Conservation (phyloP, 2,888 invertebrate species). For the Andrena marginata region DNA sequence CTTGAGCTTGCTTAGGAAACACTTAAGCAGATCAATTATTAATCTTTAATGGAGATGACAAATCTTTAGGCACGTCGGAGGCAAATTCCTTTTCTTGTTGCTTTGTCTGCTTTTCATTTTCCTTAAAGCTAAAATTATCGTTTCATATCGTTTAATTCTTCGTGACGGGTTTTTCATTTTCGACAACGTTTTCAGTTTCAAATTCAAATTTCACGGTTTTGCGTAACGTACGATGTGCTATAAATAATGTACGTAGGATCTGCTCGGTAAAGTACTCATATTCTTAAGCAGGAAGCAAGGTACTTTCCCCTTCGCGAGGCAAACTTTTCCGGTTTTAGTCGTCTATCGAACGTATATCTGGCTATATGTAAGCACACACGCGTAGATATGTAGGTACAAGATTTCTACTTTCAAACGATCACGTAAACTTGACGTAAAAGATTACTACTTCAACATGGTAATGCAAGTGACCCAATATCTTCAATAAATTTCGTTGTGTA, state of each 20-base stretch:
- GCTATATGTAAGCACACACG: background rate
- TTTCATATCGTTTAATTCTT: background rate
- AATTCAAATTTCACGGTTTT: background rate
- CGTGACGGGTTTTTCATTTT: background rate
- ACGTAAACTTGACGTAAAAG: slow-evolving; percentile 31
- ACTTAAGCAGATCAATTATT: background rate
- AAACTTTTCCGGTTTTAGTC: slow-evolving; percentile 49
- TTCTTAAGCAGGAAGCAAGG: slow-evolving; percentile 23
- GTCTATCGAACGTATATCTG: slow-evolving; percentile 16
- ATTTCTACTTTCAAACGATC: slow-evolving; percentile 49
- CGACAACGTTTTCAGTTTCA: background rate
- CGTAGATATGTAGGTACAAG: background rate
- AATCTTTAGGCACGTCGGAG: no score
- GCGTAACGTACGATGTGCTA: background rate
- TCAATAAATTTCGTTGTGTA: background rate
- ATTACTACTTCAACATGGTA: slow-evolving; percentile 2
- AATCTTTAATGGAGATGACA: no score
- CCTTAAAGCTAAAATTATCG: no score
- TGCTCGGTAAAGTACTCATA: background rate
- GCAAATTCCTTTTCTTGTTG: no score
- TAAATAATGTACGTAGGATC: background rate
- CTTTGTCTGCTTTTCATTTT: no score
- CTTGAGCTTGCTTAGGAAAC: background rate
- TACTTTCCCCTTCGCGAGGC: slow-evolving; percentile 40
- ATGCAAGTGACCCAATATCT: background rate